These are phyloP conservation scores for Haemorhous mexicanus DNA, from an alignment of 2,113 vertebrate species.

Conservation along the genomic window DNA sequence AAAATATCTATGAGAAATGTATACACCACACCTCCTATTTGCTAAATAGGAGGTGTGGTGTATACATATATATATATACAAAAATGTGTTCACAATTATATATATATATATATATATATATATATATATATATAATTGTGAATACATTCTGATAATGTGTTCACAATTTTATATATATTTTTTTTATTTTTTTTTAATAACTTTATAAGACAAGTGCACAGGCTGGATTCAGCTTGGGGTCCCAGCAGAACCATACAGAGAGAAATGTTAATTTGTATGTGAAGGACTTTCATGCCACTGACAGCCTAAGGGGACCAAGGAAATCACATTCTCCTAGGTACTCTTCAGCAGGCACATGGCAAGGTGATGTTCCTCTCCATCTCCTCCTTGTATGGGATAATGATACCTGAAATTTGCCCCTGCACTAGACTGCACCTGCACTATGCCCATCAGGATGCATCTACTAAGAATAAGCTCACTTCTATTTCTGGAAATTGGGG, in stretches of 20 bases:
- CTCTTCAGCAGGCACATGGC: neutral
- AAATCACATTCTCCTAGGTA: neutral
- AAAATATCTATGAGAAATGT: neutral
- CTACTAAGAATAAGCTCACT: neutral
- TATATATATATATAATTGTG: no score
- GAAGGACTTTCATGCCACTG: neutral
- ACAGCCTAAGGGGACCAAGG: neutral
- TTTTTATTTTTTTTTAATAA: neutral
- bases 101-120: no score
- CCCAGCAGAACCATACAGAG: neutral
- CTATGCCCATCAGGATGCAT: neutral
- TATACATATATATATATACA: no score
- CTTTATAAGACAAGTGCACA: neutral
- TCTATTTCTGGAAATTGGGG: slow-evolving; percentile 25
- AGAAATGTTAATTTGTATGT: neutral
- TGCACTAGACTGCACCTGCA: neutral
- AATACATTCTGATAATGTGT: no score
- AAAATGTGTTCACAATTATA: neutral
- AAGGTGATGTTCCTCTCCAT: neutral
- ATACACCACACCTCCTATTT: neutral
- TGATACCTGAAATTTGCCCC: neutral
- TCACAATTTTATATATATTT: neutral
- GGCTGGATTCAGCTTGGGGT: neutral
- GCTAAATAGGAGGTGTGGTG: no score
- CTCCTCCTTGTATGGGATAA: neutral